Evolutionary conservation across 2,888 invertebrate species (phyloP).

Genomic region (Fabriciana adippe): DNA sequence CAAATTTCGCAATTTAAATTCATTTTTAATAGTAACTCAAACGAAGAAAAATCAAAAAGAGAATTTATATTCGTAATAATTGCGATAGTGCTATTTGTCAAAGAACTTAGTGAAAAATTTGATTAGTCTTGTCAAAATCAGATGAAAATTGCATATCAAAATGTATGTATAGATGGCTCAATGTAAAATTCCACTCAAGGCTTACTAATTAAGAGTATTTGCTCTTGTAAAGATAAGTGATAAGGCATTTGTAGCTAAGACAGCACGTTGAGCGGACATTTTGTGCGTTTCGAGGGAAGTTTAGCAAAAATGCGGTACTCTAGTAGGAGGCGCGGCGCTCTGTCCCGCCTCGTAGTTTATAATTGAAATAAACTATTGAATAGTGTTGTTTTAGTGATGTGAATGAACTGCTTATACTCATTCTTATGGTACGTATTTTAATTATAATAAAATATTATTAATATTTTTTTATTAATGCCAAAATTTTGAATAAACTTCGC

Average conservation of each 20-base stretch:
- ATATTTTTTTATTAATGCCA: too few relatives aligned
- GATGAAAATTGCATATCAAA: slow-evolving; percentile 11
- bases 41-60: not conserved
- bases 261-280: slow-evolving; percentile 55
- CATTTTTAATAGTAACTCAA: too few relatives aligned
- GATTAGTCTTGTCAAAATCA: slow-evolving; percentile 3
- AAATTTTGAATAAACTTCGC: too few relatives aligned
- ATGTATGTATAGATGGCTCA: slow-evolving; percentile 17
- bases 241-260: slow-evolving; percentile 56
- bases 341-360: slow-evolving; percentile 57
- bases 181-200: slow-evolving; percentile 64
- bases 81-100: too few relatives aligned
- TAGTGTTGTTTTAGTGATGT: slow-evolving; percentile 26
- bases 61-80: too few relatives aligned
- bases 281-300: slow-evolving; percentile 40
- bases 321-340: slow-evolving; percentile 62
- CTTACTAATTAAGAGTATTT: slow-evolving; percentile 40
- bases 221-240: slow-evolving; percentile 35
- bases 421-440: slow-evolving; percentile 4
- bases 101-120: not conserved
- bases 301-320: slow-evolving; percentile 67
- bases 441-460: too few relatives aligned
- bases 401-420: not conserved
- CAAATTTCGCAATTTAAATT: too few relatives aligned
- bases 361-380: slow-evolving; percentile 37